Conservation (phyloP, 2,113 vertebrate genomes). For the Hystrix brachyura region DNA sequence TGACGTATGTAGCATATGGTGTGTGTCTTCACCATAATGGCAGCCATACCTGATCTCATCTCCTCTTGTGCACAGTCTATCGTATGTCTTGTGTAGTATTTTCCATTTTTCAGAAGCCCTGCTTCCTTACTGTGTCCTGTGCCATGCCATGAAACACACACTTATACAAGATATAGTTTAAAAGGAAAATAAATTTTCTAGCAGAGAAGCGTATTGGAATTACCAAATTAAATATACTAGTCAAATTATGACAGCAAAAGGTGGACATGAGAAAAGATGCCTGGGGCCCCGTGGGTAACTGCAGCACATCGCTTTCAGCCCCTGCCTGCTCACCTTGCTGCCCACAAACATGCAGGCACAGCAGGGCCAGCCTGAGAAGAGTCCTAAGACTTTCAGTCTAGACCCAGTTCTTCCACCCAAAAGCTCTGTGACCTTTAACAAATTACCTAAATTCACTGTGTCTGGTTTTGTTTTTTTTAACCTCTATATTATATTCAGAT, state of each 20-base stretch:
- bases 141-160: neutral
- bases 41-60: neutral
- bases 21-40: neutral
- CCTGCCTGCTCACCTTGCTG: neutral
- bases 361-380: neutral
- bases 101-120: neutral
- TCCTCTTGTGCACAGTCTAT: neutral
- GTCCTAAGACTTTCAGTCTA: neutral
- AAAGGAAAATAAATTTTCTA: neutral
- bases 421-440: neutral
- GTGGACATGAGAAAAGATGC: neutral
- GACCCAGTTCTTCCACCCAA: neutral
- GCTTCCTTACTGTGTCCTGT: neutral
- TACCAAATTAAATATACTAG: neutral
- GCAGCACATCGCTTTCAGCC: no score
- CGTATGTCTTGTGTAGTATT: neutral
- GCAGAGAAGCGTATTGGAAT: neutral
- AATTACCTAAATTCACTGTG: neutral
- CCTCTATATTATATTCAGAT: neutral
- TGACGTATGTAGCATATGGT: neutral
- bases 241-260: neutral
- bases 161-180: neutral
- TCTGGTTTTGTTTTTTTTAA: neutral
- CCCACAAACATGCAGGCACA: neutral
- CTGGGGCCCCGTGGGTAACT: neutral